phyloP scores from a whole-genome alignment of 2,113 vertebrate genomes.

The Coreoperca whiteheadi region DNA sequence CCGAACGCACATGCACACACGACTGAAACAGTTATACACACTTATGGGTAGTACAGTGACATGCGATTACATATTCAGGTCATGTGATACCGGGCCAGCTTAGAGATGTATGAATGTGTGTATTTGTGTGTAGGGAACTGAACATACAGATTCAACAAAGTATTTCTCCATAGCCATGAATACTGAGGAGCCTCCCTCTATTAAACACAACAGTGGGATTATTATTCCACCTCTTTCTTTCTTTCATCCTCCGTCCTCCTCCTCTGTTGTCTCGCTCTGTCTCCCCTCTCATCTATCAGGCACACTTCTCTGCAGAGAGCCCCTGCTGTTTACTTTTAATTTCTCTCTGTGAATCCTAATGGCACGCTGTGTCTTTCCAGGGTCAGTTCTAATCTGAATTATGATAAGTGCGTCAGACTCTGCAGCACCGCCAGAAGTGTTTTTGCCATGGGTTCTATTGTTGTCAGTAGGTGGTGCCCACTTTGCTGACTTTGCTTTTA shows the following conservation, averaged over 20 bases:
- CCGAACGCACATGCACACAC: neutral
- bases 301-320: slow-evolving; percentile 47
- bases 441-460: neutral
- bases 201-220: slow-evolving; percentile 62
- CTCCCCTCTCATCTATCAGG: slow-evolving; percentile 72
- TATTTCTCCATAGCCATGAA: slow-evolving; percentile 61
- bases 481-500: slow-evolving; percentile 57
- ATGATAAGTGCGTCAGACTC: slow-evolving; percentile 50
- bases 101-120: slow-evolving; percentile 29
- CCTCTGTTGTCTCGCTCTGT: slow-evolving; percentile 65
- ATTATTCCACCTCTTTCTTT: slow-evolving; percentile 40
- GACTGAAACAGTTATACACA: neutral
- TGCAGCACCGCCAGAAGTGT: slow-evolving; percentile 1
- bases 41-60: slow-evolving; percentile 3
- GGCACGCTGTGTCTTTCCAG: slow-evolving; percentile 40
- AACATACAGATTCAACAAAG: slow-evolving; percentile 48
- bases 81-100: slow-evolving; percentile 14
- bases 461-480: slow-evolving; percentile 27
- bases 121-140: slow-evolving; percentile 26
- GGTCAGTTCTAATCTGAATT: slow-evolving; percentile 66
- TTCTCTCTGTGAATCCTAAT: slow-evolving; percentile 72
- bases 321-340: slow-evolving; percentile 74
- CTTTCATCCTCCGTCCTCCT: slow-evolving; percentile 46
- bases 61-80: slow-evolving; percentile 34
- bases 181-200: slow-evolving; percentile 32